Conservation (phyloP, 2,113 vertebrate species). For the Barnardius zonarius region DNA sequence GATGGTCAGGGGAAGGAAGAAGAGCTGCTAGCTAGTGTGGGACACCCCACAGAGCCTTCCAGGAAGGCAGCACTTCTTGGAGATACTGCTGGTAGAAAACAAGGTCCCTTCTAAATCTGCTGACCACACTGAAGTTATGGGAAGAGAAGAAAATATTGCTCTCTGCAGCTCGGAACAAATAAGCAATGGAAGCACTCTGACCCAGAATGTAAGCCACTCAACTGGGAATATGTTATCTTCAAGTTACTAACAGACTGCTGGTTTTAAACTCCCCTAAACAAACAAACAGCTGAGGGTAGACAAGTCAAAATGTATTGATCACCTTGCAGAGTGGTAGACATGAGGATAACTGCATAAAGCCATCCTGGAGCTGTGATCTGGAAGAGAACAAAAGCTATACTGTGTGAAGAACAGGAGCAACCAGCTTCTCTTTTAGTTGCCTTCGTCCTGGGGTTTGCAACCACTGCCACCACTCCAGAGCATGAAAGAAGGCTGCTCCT, state of each 20-base stretch:
- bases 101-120: neutral
- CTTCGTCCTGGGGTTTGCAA: neutral
- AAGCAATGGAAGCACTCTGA: neutral
- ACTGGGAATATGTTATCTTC: neutral
- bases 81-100: neutral
- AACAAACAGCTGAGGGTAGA: neutral
- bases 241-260: neutral
- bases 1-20: neutral
- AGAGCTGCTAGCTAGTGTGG: neutral
- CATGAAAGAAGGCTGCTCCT: neutral
- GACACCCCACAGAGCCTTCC: fast-evolving
- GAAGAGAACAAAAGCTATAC: neutral
- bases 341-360: neutral
- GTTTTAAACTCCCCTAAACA: neutral
- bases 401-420: neutral
- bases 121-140: neutral
- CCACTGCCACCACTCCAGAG: fast-evolving
- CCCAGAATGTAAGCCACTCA: neutral
- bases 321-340: neutral
- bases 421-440: neutral
- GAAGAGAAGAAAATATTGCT: neutral
- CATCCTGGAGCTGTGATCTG: neutral
- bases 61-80: fast-evolving
- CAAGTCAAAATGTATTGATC: neutral
- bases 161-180: neutral